These are phyloP conservation scores for Physeter macrocephalus DNA, from an alignment of 2,113 vertebrate genomes.

Conservation along the genomic window DNA sequence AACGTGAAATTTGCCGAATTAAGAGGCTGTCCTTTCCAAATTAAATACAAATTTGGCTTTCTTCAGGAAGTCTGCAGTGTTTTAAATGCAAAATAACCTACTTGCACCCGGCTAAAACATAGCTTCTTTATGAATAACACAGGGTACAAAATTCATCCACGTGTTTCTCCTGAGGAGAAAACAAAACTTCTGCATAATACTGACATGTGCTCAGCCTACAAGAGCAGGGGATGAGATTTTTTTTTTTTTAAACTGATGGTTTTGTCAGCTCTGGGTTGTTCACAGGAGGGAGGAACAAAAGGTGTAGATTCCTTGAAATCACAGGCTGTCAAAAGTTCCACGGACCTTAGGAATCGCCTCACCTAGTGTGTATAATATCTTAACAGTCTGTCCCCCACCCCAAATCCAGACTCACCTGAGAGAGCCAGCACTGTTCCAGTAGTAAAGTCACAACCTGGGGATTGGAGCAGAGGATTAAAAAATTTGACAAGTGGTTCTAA, in stretches of 20 bases:
- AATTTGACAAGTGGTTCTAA: not conserved
- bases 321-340: not conserved
- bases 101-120: not conserved
- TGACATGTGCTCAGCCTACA: not conserved
- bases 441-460: not conserved
- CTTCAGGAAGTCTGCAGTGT: not conserved
- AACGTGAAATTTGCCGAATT: slow-evolving; percentile 54
- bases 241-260: not conserved
- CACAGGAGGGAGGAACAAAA: not conserved
- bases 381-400: not conserved
- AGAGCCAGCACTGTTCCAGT: not conserved
- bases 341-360: not conserved
- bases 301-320: not conserved
- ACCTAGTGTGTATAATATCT: not conserved
- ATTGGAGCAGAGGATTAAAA: not conserved
- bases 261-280: not conserved
- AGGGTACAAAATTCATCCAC: not conserved
- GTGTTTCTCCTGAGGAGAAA: not conserved
- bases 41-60: slow-evolving; percentile 57
- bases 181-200: not conserved
- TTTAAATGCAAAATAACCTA: not conserved
- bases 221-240: not conserved
- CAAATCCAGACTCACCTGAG: not conserved
- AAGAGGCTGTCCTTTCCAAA: slow-evolving; percentile 58
- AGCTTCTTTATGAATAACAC: not conserved